A percentile compares a stretch with the other conserved stretches of the same genome.
These are phyloP conservation scores for Nycticebus coucang DNA, from an alignment of 2,113 vertebrate species.

Conservation along the genomic window DNA sequence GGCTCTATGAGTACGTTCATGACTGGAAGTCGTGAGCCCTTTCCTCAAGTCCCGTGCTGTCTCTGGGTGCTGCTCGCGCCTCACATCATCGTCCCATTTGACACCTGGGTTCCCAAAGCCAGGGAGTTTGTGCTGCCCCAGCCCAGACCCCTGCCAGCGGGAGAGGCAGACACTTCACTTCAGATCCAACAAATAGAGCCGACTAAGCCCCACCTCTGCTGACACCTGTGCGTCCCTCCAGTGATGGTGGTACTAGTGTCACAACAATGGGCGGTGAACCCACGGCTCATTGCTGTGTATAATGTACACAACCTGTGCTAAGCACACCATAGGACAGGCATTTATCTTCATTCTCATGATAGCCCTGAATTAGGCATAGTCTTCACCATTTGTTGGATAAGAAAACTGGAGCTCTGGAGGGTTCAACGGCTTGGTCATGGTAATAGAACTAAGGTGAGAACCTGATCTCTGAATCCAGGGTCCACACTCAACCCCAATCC, in stretches of 20 bases:
- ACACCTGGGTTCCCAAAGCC: too few relatives aligned
- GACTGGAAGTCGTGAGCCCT: neutral
- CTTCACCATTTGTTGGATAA: neutral
- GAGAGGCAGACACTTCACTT: neutral
- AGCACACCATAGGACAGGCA: neutral
- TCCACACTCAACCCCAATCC: neutral
- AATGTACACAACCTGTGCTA: neutral
- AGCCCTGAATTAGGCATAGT: neutral
- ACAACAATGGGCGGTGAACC: neutral
- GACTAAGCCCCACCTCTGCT: neutral
- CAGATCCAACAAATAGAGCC: neutral
- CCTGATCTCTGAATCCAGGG: neutral
- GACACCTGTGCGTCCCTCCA: fast-evolving
- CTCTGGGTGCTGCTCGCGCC: neutral
- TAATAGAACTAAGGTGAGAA: neutral
- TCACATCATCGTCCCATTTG: neutral
- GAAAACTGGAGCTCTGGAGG: neutral
- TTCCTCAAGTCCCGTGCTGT: neutral
- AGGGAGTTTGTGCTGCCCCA: neutral
- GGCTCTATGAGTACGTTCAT: fast-evolving
- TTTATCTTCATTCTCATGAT: neutral
- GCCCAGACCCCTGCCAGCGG: too few relatives aligned
- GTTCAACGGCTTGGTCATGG: neutral
- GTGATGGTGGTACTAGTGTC: neutral
- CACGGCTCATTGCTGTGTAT: neutral